Base-by-base conservation (phyloP, 2,797 vertebrate species). In the Orestias chungarensis region DNA sequence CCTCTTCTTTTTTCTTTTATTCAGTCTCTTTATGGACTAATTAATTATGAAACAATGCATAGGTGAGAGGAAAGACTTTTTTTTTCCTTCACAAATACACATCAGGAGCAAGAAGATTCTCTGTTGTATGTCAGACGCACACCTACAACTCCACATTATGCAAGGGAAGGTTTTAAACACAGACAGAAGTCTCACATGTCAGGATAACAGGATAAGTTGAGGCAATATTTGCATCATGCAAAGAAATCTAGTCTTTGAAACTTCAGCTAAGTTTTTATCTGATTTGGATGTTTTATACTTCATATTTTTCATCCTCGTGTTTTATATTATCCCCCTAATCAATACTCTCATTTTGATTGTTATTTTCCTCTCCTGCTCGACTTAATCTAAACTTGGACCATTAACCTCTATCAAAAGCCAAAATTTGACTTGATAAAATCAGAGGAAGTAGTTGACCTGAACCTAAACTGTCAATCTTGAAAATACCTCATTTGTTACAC, bases 11-110 rank as follows among this genome's bases (percentile, higher is more conserved):
- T 50, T 89, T 81, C 86, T 86, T 92, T 92, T 89, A 84, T 86
- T 90, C 73, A 67, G 49, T 78, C 83, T 86, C 88, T 93, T 92
- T 89, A 90, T 87, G 79, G 83, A 81, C 90, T 92, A 91, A 93
- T 95, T 94, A 94, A 94, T 94, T 94, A 93, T 93, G 92, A 92
- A 94, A 88, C 89, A 88, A 92, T 87, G 82, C 79, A 86, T 90
- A 93, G 93, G 93, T 93, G 87, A 91, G 91, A 89, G 81, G 46
- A 52, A 70, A 73, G 79, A 76, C 85, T 86, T 89, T 75, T 79
- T 81, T 71, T 89, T 81, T 81, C 71, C 59, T 78, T 86, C 78
- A 75, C 71, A 59, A 61, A 70, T 71, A 27, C 74, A 71, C 76
- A 68, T 55, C 76, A 83, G 83, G 80, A 14, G n/a, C 52, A 73